Evolutionary conservation across 2,797 vertebrate species (phyloP).

Genomic region (Coregonus suidteri): DNA sequence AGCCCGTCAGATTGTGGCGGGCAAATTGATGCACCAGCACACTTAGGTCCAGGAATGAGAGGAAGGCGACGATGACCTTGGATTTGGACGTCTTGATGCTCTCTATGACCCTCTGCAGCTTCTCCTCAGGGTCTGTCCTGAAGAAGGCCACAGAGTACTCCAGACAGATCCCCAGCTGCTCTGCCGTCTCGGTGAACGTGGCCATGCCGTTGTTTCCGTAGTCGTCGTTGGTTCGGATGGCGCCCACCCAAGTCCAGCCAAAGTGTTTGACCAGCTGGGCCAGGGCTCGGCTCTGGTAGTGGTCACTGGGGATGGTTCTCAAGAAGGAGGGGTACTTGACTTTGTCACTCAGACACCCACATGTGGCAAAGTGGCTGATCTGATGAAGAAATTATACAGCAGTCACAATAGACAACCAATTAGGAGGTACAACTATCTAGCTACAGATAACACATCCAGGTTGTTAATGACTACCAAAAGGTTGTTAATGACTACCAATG

Average conservation of each 20-base stretch:
- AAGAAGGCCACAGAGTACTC: constrained; percentile 69
- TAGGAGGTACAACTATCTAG: background rate
- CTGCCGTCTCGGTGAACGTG: constrained; percentile 56
- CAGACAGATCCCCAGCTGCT: constrained; percentile 64
- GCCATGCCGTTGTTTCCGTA: constrained; percentile 77
- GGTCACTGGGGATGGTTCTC: constrained; percentile 76
- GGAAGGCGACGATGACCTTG: constrained; percentile 63
- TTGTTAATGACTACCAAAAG: background rate
- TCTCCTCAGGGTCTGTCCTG: constrained; percentile 61
- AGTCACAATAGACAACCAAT: background rate
- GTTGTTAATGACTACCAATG: background rate
- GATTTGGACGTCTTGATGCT: constrained; percentile 62
- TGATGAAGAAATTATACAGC: constrained; percentile 52
- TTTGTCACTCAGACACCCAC: constrained; percentile 73
- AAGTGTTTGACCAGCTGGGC: constrained; percentile 73
- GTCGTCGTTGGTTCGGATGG: constrained; percentile 75
- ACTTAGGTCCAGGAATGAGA: constrained; percentile 55
- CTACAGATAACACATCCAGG: background rate
- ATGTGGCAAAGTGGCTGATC: constrained; percentile 76
- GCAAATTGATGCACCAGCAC: constrained; percentile 46
- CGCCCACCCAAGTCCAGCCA: constrained; percentile 78
- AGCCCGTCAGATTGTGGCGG: constrained; percentile 65
- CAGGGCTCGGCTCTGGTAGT: constrained; percentile 71
- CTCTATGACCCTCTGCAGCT: constrained; percentile 57
- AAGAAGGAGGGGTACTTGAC: constrained; percentile 71